Percentiles rank a stretch among this genome's conserved stretches.
Evolutionary conservation across 2,797 vertebrate species (phyloP).

Genomic region (Danionella dracula): DNA sequence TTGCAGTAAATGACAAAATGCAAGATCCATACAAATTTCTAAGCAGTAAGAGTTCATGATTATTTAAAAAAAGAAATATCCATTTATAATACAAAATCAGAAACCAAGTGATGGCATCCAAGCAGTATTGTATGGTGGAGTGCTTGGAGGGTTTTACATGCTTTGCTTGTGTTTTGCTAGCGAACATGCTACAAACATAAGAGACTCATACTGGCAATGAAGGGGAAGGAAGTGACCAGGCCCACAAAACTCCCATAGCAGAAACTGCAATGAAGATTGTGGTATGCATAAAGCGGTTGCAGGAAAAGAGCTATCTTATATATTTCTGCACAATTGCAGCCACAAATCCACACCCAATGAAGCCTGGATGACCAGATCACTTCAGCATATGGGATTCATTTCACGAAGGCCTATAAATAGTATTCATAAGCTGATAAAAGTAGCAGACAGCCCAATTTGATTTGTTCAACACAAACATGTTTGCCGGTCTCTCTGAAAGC

Average conservation of each 20-base stretch:
- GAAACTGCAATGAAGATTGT: constrained; percentile 49
- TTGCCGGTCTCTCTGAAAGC: background rate
- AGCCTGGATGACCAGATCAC: background rate
- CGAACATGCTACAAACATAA: constrained; percentile 53
- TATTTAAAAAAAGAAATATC: no score
- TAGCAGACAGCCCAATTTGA: background rate
- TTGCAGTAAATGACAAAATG: no score
- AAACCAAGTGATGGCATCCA: no score
- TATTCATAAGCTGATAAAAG: constrained; percentile 11
- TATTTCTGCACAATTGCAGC: constrained; percentile 33
- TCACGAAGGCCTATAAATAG: background rate
- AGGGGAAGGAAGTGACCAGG: constrained; percentile 49
- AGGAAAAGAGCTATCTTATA: constrained; percentile 38
- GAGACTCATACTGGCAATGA: constrained; percentile 51
- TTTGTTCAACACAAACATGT: background rate
- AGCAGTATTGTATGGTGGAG: background rate
- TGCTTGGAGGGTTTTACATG: background rate
- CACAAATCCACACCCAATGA: constrained; percentile 8
- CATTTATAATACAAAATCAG: no score
- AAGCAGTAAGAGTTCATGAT: no score
- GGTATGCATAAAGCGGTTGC: constrained; percentile 44
- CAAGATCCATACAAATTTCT: no score
- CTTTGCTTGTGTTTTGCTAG: no score
- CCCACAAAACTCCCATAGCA: constrained; percentile 49
- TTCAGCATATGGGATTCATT: background rate